These are phyloP conservation scores for Oreotragus oreotragus DNA, from an alignment of 2,113 vertebrate species.

Conservation along the genomic window DNA sequence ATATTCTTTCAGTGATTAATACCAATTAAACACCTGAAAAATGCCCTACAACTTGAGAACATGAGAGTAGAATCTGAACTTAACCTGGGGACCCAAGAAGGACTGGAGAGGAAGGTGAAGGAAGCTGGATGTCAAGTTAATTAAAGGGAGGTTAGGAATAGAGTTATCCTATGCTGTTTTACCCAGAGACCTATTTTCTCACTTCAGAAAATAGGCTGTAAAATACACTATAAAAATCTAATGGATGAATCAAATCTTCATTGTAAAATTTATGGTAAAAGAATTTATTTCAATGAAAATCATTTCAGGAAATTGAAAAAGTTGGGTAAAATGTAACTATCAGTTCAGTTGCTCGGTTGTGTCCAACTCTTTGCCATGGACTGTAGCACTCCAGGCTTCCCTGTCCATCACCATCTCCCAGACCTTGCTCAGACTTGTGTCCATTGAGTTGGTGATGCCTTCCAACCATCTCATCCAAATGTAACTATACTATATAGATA, in stretches of 20 bases:
- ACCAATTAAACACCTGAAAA: conserved; percentile 31
- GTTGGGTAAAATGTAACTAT: neutral
- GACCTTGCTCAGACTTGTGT: neutral
- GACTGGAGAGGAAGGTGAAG: neutral
- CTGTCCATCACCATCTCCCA: neutral
- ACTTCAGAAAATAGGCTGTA: neutral
- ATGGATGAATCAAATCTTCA: neutral
- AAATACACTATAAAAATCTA: neutral
- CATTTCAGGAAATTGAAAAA: neutral
- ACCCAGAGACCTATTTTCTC: neutral
- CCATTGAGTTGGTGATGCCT: neutral
- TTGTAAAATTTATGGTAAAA: neutral
- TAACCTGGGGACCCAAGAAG: neutral
- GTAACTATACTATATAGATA: neutral
- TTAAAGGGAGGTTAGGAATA: neutral
- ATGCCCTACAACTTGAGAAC: neutral
- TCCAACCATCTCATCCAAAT: neutral
- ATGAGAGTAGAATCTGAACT: neutral
- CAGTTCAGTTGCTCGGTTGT: neutral
- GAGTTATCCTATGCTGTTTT: neutral
- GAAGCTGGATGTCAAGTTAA: neutral
- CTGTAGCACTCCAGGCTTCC: neutral
- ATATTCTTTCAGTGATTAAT: neutral
- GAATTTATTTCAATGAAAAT: conserved; percentile 19
- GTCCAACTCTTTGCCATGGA: neutral